These are phyloP conservation scores for Lucinisca nassula DNA, from an alignment of 2,888 invertebrate genomes.

Conservation along the genomic window DNA sequence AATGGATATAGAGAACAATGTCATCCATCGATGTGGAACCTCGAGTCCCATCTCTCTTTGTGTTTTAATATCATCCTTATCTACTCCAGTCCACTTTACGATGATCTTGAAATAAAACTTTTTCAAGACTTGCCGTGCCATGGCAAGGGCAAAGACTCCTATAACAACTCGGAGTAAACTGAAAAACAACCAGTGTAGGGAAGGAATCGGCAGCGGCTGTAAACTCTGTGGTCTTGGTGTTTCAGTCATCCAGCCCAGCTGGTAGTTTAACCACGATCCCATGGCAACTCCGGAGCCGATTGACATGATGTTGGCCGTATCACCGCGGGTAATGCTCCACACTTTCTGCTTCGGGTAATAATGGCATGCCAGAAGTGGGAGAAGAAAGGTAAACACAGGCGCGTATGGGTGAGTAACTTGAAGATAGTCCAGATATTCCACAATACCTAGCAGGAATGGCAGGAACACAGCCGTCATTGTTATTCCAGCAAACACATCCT, in stretches of 20 bases:
- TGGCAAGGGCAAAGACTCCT: slow-evolving; percentile 93
- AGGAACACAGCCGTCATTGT: slow-evolving; percentile 91
- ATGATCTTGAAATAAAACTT: slow-evolving; percentile 92
- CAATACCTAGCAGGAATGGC: slow-evolving; percentile 92
- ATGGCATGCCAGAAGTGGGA: slow-evolving; percentile 91
- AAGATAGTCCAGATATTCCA: slow-evolving; percentile 93
- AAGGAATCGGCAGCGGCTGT: slow-evolving; percentile 94
- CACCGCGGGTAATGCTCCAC: slow-evolving; percentile 97
- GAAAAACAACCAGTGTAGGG: slow-evolving; percentile 90
- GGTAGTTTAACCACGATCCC: slow-evolving; percentile 96
- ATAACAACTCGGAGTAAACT: slow-evolving; percentile 90
- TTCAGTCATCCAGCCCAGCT: slow-evolving; percentile 91
- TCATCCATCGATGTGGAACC: slow-evolving; percentile 94
- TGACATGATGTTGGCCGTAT: slow-evolving; percentile 95
- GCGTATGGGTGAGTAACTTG: slow-evolving; percentile 92
- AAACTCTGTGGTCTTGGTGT: slow-evolving; percentile 89
- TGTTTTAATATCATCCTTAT: slow-evolving; percentile 90
- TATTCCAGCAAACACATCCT: slow-evolving; percentile 95
- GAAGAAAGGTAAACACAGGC: slow-evolving; percentile 90
- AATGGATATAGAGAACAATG: slow-evolving; percentile 94
- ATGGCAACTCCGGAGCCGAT: slow-evolving; percentile 91
- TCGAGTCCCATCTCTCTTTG: slow-evolving; percentile 91
- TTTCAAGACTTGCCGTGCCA: slow-evolving; percentile 91
- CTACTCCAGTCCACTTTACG: slow-evolving; percentile 92
- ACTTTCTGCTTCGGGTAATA: slow-evolving; percentile 94